Evolutionary conservation across 2,888 invertebrate species (phyloP).

Genomic region (Scaptomyza polygonia): DNA sequence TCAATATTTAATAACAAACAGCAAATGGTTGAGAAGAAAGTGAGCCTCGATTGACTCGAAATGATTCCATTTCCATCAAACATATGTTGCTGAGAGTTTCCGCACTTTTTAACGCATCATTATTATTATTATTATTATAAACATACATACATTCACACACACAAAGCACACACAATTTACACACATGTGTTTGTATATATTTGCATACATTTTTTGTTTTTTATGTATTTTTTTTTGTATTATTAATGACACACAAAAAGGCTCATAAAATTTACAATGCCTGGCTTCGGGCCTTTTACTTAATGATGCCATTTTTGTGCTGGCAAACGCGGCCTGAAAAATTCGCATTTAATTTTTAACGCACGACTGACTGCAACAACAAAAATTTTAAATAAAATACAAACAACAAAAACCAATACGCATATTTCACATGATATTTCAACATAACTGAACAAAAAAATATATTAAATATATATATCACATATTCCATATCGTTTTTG

Average conservation of each 20-base stretch:
- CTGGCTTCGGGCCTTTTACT: constrained; percentile 69
- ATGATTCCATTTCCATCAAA: constrained; percentile 1
- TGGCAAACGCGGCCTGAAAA: constrained; percentile 66
- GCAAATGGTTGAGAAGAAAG: constrained; percentile 18
- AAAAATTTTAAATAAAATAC: constrained; percentile 23
- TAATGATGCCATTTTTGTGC: constrained; percentile 80
- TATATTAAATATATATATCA: neutral
- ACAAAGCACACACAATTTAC: constrained; percentile 4
- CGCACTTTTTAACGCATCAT: constrained; percentile 52
- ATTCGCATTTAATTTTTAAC: constrained; percentile 79
- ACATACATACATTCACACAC: constrained; percentile 18
- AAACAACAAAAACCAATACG: constrained; percentile 31
- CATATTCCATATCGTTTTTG: too few relatives aligned
- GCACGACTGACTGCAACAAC: constrained; percentile 74
- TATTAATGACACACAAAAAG: constrained; percentile 78
- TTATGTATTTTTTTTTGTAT: constrained; percentile 63
- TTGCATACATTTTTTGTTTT: neutral
- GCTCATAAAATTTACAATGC: constrained; percentile 81
- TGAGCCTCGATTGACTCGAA: neutral
- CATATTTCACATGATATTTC: constrained; percentile 36
- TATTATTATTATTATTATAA: constrained; percentile 64
- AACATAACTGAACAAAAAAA: constrained; percentile 22
- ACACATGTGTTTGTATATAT: constrained; percentile 22
- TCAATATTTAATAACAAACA: constrained; percentile 61
- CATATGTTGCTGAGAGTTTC: constrained; percentile 56